Base-by-base conservation (phyloP, 2,797 vertebrate species). In the Lutjanus campechanus region DNA sequence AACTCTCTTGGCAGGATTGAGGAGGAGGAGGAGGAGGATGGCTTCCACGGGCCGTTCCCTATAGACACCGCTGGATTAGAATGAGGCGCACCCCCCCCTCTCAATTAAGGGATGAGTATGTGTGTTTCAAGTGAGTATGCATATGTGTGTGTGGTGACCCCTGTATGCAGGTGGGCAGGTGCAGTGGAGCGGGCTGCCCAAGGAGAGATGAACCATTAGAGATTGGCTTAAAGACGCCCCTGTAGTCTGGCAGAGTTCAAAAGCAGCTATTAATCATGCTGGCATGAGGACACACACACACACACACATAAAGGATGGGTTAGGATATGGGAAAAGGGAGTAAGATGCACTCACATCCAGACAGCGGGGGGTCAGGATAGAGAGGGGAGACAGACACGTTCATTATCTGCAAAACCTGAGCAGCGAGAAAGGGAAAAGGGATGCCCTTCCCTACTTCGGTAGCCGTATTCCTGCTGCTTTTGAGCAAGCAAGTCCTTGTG, bases 191-290 rank as follows among this genome's bases (percentile, higher is more conserved):
- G n/a, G 85, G 90, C 90, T 83, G 50, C 72, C 76, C 79, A 91
- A 91, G 89, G 85, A 90, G 88, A 93, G 84, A 91, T 78, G 76
- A 88, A 70, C 85, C 92, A 90, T 93, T 93, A 92, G 85, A 89
- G 92, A 93, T 76, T 81, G 79, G 83, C 74, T 89, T 74, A 67
- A 84, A 90, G 69, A 92, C 76, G 54, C 84, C 79, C 62, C 84
- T 81, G 74, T 69, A 44, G 79, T 91, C 80, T 88, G 77, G 82
- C 83, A 88, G 65, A 84, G 88, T 90, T 94, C 89, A 94, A 94
- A 92, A 90, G 88, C 82, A 81, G 83, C 91, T 85, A 94, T 95
- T 95, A 93, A 96, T 95, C 92, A 92, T 9, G 5, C 44, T 81
- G 84, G 75, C 81, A 84, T 36, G 59, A 77, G 64, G 71, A 83